These are phyloP conservation scores for Cyrtonyx montezumae DNA, from an alignment of 2,113 vertebrate species.

Conservation along the genomic window DNA sequence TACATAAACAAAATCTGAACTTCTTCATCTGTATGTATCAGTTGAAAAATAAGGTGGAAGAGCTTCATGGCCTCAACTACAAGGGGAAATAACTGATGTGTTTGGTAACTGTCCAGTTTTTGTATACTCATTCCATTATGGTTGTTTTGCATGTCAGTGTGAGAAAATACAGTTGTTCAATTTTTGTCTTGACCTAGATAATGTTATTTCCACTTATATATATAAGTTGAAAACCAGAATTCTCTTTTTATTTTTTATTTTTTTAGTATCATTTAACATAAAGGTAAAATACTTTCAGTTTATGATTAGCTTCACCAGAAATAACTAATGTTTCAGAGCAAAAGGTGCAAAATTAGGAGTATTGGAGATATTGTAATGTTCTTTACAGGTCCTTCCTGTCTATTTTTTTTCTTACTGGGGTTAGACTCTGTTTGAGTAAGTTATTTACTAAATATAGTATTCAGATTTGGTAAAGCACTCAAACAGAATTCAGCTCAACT, in stretches of 20 bases:
- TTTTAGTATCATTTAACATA: not conserved
- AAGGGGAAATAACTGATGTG: not conserved
- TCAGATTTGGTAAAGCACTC: not conserved
- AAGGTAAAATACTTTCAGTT: not conserved
- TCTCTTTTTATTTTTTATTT: not conserved
- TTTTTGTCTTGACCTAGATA: not conserved
- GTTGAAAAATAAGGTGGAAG: not conserved
- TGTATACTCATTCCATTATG: not conserved
- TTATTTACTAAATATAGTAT: not conserved
- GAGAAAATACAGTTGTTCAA: not conserved
- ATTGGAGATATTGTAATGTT: not conserved
- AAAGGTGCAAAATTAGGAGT: not conserved
- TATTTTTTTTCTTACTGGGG: not conserved
- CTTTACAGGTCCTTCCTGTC: not conserved
- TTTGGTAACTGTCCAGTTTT: not conserved
- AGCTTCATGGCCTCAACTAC: fast-evolving
- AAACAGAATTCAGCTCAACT: not conserved
- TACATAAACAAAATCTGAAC: not conserved
- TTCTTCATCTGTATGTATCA: not conserved
- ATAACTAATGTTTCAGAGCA: not conserved
- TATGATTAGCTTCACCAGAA: not conserved
- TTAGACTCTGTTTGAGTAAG: not conserved
- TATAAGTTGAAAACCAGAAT: not conserved
- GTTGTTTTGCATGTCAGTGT: not conserved
- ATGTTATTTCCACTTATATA: not conserved